Base-by-base conservation (phyloP, 64 coral and sea anemone genomes). In the Stichodactyla helianthus region DNA sequence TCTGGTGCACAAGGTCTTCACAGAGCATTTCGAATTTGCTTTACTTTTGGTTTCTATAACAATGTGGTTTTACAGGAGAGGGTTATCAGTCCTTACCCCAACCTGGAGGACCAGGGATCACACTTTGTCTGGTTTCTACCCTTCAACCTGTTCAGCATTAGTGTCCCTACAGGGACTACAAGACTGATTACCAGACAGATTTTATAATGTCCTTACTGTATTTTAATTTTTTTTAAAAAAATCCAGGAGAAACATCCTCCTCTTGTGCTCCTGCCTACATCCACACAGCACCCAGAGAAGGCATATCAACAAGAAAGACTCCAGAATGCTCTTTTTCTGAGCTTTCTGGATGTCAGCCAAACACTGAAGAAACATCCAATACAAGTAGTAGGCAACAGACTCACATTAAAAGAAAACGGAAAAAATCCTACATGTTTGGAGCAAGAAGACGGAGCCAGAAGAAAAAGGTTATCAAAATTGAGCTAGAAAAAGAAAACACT, bases 221-320 rank as follows among this genome's bases (percentile, higher is more conserved):
- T 50, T 79, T 14, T 55, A 6, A 25, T 85, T 74, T 55, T 23
- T 52, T 55, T 8, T 20, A 20, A 54, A 77, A 17, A 51, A 5
- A 25, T 52, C 11, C 15, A 97, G 94, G 94, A 81, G 94, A 97
- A 52, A 86, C 87, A 71, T 53, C 87, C 25, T 89, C 91, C 77
- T 84, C 91, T 50, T 87, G 84, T 90, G 91, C 91, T 14, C 94
- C 94, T 63, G 88, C 94, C 51, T 97, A 90, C 60, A 86, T 97
- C 26, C 91, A 92, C 52, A 93, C 91, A 67, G 79, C 70, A 58
- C 91, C 92, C 82, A 67, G 57, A 87, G 51, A 74, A 84, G 22
- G 54, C 25, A 53, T 51, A 82, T 52, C n/a, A 35, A 6, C 35
- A 2, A 81, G 14, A 53, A 12, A 81, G 50, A 81, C 25, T 28